Percentiles rank a stretch among this genome's conserved stretches.
phyloP scores from a whole-genome alignment of 2,797 vertebrate species.

The Hypotaenidia philippensis region DNA sequence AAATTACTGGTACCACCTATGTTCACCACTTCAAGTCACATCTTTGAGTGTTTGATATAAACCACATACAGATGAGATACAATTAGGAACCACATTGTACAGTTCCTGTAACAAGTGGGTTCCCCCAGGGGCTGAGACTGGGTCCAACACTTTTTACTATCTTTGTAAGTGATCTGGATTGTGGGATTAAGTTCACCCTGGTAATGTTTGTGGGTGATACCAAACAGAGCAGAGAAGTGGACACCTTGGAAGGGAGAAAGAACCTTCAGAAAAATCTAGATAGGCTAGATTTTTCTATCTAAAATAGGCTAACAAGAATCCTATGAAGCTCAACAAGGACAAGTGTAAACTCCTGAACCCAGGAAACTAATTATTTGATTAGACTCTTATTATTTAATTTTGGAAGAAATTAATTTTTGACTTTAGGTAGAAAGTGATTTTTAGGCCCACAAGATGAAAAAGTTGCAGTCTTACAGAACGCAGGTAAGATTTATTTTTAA shows the following conservation, averaged over 20 bases:
- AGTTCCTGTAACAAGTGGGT: neutral
- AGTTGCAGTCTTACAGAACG: neutral
- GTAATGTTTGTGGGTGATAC: no score
- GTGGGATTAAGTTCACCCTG: no score
- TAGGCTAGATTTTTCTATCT: no score
- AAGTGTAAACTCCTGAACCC: no score
- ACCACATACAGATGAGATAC: neutral
- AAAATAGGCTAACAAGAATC: no score
- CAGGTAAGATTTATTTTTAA: neutral
- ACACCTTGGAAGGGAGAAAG: no score
- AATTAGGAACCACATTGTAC: neutral
- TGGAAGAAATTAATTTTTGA: neutral
- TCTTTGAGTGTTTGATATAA: neutral
- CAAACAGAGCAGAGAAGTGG: no score
- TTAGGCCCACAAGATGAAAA: neutral
- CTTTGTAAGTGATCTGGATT: no score
- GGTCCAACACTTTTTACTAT: no score
- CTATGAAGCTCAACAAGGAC: no score
- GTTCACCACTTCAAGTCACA: neutral
- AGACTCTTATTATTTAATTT: neutral
- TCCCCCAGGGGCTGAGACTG: no score
- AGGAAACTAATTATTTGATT: neutral
- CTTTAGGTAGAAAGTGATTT: neutral
- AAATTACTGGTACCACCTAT: neutral
- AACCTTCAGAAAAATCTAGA: no score